phyloP scores from a whole-genome alignment of 2,797 vertebrate species.

The Pipistrellus pipistrellus region DNA sequence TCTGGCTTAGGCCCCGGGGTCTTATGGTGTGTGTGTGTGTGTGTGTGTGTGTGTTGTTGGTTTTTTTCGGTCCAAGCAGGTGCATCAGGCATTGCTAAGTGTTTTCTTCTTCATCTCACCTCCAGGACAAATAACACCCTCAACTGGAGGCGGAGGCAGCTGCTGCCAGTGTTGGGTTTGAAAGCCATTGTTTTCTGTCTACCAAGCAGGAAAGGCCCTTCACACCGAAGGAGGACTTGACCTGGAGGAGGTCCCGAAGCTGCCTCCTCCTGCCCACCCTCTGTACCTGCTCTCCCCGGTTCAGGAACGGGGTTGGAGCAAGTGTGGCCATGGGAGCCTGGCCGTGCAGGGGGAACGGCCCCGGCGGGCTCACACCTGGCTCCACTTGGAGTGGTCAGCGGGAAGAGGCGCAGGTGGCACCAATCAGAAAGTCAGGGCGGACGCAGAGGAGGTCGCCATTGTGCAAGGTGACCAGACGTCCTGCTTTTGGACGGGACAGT shows the following conservation, averaged over 20 bases:
- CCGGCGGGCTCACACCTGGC: background rate
- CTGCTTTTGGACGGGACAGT: too few species aligned
- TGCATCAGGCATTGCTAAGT: too few species aligned
- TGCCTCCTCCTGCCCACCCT: background rate
- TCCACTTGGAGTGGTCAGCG: fast-evolving
- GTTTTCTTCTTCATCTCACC: too few species aligned
- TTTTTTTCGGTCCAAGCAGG: background rate
- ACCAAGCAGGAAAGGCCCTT: background rate
- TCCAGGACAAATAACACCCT: too few species aligned
- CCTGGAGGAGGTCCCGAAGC: too few species aligned
- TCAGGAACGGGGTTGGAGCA: background rate
- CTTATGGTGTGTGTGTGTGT: background rate
- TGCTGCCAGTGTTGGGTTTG: background rate
- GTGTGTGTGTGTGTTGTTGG: too few species aligned
- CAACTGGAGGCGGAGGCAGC: background rate
- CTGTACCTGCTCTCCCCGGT: background rate
- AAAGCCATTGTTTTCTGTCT: background rate
- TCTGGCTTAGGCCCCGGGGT: background rate
- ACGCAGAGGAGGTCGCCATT: too few species aligned
- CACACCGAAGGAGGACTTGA: fast-evolving
- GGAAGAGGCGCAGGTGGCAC: background rate
- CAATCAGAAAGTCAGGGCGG: background rate
- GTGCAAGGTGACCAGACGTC: too few species aligned
- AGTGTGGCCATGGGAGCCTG: background rate
- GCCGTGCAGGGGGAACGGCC: background rate